Evolutionary conservation across 2,797 vertebrate species (phyloP), one percentile per base, ranked within the genome.

Genomic region (Pogonophryne albipinna): DNA sequence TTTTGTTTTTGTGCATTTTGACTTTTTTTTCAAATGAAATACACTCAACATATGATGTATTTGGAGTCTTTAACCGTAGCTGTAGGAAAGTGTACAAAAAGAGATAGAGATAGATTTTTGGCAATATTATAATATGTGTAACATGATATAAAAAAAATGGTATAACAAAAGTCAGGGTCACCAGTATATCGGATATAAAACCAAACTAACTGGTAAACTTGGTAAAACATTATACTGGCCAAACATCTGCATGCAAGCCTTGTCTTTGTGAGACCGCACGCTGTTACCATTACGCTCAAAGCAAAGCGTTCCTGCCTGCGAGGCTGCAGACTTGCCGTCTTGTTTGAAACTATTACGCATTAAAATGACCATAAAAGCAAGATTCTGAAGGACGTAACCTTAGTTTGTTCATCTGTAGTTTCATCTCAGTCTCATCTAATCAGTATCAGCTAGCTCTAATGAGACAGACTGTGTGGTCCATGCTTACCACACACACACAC

Each of bases 391-490:
- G 57, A 71, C 63, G 13, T 70, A 72, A 85, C 66, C 62, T 77
- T 71, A 74, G 80, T 85, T 61, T 80, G 46, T 72, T 78, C 59
- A 74, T 76, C 58, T 83, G 51, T 61, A 74, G 76, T 80, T 83
- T 82, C 44, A 61, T 71, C 73, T 81, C 34, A 38, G 34, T 38
- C 34, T 41, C 5, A 42, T 56, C 34, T 83, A 66, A 86, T 88
- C 78, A 75, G 67, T 60, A 70, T 82, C 83, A 84, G 71, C 64
- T 70, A 62, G 74, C 51, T 47, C 59, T 60, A 67, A 81, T 62
- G 67, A 85, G 71, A 65, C 83, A 80, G 71, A 76, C 70, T 85
- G 78, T 68, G 66, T 46, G 55, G 55, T 53, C 34, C 34, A 10
- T 10, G 10, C 63, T 55, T 70, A 42, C 73, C 4, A 38, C 1